Evolutionary conservation across 2,797 vertebrate genomes (phyloP).

Genomic region (Poecilia wingei): DNA sequence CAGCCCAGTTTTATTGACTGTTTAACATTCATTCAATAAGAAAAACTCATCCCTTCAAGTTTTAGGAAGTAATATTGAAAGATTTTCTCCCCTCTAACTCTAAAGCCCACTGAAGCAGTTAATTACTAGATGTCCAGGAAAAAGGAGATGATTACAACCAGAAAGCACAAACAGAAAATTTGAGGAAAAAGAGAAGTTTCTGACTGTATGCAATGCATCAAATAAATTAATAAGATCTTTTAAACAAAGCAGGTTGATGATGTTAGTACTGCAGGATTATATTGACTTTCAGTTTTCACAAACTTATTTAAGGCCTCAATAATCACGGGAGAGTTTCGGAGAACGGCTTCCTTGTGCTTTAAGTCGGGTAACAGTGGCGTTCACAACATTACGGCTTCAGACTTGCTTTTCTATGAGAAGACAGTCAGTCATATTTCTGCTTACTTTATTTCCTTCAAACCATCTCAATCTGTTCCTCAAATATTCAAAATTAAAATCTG

Average conservation of each 20-base stretch:
- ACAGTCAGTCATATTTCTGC: neutral
- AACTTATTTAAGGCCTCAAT: conserved; percentile 19
- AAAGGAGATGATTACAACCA: conserved; percentile 12
- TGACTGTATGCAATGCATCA: neutral
- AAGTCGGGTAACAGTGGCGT: neutral
- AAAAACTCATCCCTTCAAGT: conserved; percentile 55
- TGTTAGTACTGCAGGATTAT: neutral
- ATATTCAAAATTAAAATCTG: neutral
- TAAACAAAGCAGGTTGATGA: neutral
- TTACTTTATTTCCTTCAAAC: neutral
- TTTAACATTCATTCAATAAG: conserved; percentile 58
- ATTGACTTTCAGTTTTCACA: neutral
- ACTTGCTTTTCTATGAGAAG: neutral
- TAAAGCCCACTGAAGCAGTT: conserved; percentile 17
- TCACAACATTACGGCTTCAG: neutral
- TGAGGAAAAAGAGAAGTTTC: neutral
- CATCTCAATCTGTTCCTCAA: neutral
- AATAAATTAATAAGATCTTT: neutral
- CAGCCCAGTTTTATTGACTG: conserved; percentile 73
- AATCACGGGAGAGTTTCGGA: conserved; percentile 2
- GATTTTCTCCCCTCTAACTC: conserved; percentile 25
- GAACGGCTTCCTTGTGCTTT: conserved; percentile 48
- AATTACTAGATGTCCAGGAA: conserved; percentile 30
- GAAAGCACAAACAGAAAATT: conserved; percentile 25
- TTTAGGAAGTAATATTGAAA: conserved; percentile 33